A percentile compares a stretch with the other conserved stretches of the same genome.
Conservation (phyloP, 2,113 vertebrate species). For the Montifringilla adamsi region DNA sequence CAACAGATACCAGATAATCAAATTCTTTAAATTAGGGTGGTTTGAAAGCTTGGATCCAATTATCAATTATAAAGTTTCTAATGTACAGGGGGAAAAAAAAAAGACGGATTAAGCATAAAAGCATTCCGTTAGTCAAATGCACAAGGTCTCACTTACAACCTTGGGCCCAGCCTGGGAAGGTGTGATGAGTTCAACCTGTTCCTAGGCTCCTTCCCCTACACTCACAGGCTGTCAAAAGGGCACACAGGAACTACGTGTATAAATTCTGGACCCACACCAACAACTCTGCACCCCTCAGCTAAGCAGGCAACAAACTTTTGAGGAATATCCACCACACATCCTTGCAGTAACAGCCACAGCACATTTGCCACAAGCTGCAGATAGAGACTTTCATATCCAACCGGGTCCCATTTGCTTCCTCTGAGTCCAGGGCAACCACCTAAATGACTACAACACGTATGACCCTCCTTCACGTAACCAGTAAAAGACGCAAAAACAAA, state of each 20-base stretch:
- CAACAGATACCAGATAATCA: background rate
- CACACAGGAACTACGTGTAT: background rate
- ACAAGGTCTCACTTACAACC: background rate
- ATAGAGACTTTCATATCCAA: background rate
- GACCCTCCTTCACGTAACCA: background rate
- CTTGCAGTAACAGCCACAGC: background rate
- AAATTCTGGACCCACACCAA: background rate
- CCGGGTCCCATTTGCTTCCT: background rate
- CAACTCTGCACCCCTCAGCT: background rate
- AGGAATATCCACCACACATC: background rate
- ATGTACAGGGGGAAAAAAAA: background rate
- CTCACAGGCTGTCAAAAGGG: background rate
- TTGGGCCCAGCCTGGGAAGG: background rate
- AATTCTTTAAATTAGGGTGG: background rate
- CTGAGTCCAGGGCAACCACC: background rate
- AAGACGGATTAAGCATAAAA: background rate
- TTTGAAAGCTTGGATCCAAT: background rate
- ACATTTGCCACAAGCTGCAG: background rate
- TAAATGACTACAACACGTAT: background rate
- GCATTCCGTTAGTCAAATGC: background rate
- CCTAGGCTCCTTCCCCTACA: background rate
- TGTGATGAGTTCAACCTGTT: background rate
- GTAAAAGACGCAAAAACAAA: background rate
- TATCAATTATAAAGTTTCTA: background rate
- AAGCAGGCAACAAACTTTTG: background rate